These are phyloP conservation scores for Scolopax bukidnonensis DNA, from an alignment of 2,797 vertebrate genomes.

Conservation along the genomic window DNA sequence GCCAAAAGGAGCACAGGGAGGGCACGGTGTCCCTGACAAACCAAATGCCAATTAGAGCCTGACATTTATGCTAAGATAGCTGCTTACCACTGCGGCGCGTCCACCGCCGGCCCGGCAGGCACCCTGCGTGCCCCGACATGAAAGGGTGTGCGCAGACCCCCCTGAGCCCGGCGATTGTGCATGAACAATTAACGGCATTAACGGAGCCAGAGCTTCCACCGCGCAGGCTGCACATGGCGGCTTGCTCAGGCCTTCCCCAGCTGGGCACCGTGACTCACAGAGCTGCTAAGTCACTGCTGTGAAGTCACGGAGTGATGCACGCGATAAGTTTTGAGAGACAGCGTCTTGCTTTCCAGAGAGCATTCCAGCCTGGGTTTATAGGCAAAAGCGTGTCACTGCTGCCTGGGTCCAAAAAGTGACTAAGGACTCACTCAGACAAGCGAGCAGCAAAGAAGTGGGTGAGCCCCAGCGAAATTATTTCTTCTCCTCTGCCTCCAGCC, in stretches of 20 bases:
- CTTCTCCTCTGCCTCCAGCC: not conserved
- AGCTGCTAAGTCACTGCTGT: not conserved
- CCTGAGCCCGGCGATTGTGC: fast-evolving
- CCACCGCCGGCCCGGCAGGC: not conserved
- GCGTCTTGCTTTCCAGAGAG: not conserved
- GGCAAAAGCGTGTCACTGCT: not conserved
- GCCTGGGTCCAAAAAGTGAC: not conserved
- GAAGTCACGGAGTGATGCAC: not conserved
- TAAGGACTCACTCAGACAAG: not conserved
- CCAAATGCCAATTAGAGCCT: not conserved
- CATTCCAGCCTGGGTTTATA: not conserved
- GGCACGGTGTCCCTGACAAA: conserved; percentile 6
- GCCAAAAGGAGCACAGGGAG: not conserved
- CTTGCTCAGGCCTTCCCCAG: not conserved
- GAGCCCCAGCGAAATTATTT: not conserved
- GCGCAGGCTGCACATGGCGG: not conserved
- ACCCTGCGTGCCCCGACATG: not conserved
- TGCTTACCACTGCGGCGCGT: not conserved
- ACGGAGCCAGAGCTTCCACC: fast-evolving
- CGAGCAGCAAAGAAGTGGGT: not conserved
- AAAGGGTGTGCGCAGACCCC: not conserved
- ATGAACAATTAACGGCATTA: not conserved
- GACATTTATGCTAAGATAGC: not conserved
- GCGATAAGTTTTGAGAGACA: not conserved
- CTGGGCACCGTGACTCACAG: not conserved